Evolutionary conservation across 2,888 invertebrate species (phyloP).

Genomic region (Chrysolina americana): DNA sequence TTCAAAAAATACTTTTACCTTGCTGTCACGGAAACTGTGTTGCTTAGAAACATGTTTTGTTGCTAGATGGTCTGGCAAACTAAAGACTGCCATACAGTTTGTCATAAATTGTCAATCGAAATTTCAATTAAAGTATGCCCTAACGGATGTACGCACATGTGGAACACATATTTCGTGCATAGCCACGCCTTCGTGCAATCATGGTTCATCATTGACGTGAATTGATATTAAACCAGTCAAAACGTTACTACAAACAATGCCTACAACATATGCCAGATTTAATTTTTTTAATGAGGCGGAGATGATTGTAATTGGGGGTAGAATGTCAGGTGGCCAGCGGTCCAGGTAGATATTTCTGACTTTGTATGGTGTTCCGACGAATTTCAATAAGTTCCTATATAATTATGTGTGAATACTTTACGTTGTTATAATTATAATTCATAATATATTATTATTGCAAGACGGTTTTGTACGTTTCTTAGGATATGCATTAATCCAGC

Average conservation of each 20-base stretch:
- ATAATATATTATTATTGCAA: constrained; percentile 10
- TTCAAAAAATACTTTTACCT: too few relatives aligned
- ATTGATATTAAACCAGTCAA: not conserved
- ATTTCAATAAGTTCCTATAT: not conserved
- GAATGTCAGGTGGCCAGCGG: constrained; percentile 24
- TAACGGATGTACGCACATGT: not conserved
- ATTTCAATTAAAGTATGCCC: not conserved
- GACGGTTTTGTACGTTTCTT: constrained; percentile 3
- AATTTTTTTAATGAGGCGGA: constrained; percentile 19
- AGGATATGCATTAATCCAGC: not conserved
- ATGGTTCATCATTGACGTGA: not conserved
- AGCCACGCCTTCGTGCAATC: constrained; percentile 17
- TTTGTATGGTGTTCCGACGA: constrained; percentile 4
- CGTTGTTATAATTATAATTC: constrained; percentile 8
- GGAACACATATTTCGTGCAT: constrained; percentile 6
- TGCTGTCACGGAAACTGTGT: too few relatives aligned
- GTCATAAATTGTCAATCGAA: too few relatives aligned
- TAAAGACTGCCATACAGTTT: too few relatives aligned
- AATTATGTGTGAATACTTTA: not conserved
- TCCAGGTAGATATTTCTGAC: not conserved
- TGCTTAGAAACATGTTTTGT: too few relatives aligned
- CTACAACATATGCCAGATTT: constrained; percentile 24
- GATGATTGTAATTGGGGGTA: constrained; percentile 8
- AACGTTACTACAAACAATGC: not conserved
- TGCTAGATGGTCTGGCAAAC: too few relatives aligned